Evolutionary conservation across 2,888 invertebrate species (phyloP), one percentile per base, ranked within the genome.

Genomic region (Abrostola triplasia): DNA sequence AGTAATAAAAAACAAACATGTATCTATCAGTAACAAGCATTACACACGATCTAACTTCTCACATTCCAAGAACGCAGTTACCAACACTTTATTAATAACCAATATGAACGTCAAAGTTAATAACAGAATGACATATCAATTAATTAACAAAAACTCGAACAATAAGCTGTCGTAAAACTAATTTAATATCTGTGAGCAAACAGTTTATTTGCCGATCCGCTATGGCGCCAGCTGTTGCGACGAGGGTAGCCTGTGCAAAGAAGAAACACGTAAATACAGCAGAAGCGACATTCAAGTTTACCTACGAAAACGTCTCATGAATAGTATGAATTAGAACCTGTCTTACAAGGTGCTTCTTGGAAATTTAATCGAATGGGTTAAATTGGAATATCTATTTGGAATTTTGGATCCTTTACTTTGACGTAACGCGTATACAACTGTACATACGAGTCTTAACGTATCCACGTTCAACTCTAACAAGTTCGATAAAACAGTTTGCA

Each of bases 191-290:
- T 86, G 79, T 84, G 81, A 84, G 85, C 83, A 88, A 87, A 88
- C 85, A 85, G 84, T 88, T 85, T 87, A 87, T 88, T 88, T 87
- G 85, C 76, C 81, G 77, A 81, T 81, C 80, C 68, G 78, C 84
- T 83, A 62, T 77, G 86, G 85, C 87, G 88, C 85, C 91, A 88
- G 90, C 88, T 92, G 90, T 78, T 80, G 53, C 80, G 76, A 82
- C 81, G 77, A 84, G 88, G 88, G 88, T 77, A 70, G 66, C 55
- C 50, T 65, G 12, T 40, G 5, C 75, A 79, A 72, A 73, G 78
- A 80, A 56, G 58, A 80, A 74, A 59, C 64, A 72, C 73, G 54
- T 74, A 73, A 75, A 73, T 70, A 68, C 63, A 54, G 13, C 56
- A 80, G 73, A 79, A 50, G 44, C 48, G 73, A 53, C 52, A 60